Percentiles rank a stretch among this genome's conserved stretches.
phyloP scores from a whole-genome alignment of 2,888 invertebrate genomes.

The Oscheius sp. region DNA sequence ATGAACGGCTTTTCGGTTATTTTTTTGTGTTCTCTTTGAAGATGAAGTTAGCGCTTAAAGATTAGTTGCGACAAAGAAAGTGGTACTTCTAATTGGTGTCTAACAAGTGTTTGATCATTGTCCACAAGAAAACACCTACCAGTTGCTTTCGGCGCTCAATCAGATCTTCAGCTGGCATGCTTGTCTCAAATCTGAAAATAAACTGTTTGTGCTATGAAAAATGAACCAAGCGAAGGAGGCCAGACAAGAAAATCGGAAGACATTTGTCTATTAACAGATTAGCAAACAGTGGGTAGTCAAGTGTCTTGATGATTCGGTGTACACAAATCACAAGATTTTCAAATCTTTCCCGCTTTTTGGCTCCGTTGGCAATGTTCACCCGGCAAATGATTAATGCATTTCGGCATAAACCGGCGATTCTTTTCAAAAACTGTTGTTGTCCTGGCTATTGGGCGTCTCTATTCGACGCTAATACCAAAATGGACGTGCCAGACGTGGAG shows the following conservation, averaged over 20 bases:
- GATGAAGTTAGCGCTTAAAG: no score
- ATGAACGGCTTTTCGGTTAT: no score
- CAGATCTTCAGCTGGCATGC: slow-evolving; percentile 20
- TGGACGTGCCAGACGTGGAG: neutral
- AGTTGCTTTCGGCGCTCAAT: slow-evolving; percentile 25
- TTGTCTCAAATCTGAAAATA: neutral
- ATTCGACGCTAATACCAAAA: slow-evolving; percentile 23
- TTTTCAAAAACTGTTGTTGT: no score
- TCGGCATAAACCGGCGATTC: no score
- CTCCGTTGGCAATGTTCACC: no score
- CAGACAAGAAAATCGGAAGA: slow-evolving; percentile 23
- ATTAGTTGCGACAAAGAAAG: slow-evolving; percentile 6
- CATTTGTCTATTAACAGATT: slow-evolving; percentile 34
- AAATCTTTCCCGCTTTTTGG: neutral
- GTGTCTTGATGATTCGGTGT: slow-evolving; percentile 30
- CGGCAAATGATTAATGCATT: no score
- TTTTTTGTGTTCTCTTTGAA: no score
- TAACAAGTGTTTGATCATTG: no score
- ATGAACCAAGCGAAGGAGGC: neutral
- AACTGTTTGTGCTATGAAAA: neutral
- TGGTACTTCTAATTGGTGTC: no score
- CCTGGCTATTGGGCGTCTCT: neutral
- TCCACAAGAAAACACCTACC: slow-evolving; percentile 7
- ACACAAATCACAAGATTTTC: slow-evolving; percentile 29
- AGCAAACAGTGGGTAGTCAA: slow-evolving; percentile 26